Base-by-base conservation (phyloP, 1,140 invertebrate genomes). In the Hypothenemus hampei region DNA sequence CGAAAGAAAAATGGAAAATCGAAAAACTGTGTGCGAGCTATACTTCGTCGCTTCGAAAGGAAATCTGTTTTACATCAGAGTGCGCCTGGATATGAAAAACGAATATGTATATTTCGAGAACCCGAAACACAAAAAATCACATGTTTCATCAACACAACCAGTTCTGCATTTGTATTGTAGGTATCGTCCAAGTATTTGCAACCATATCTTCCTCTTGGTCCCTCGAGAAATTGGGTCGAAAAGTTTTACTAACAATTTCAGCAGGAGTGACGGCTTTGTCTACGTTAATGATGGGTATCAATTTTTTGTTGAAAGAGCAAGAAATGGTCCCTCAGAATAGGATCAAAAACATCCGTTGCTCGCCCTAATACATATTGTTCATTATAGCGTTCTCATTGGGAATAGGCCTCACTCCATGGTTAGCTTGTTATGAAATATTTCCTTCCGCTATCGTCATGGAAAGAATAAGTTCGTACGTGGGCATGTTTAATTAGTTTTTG, bases 341-440 rank as follows among this genome's bases (percentile, higher is more conserved):
- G n/a, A 15, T 67, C 22, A 36, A 37, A 11, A 41, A 24, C 18
- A 50, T 69, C n/a, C 60, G 62, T 4, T 89, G 84, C 73, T 65
- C 93, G 6, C 87, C 91, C 71, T 94, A 0, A 58, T 78, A 4
- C 1, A 81, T 85, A 20, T 61, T 86, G 6, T 96, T 89, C 66
- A 87, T 90, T 45, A 66, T 87, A 26, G 78, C 85, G 3, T 91
- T 89, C 71, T 86, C 85, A 0, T 67, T 91, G 1, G 89, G 89
- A 7, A 86, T 85, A 59, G 89, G 89, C 0, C 87, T 87, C 0
- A 81, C 91, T 35, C 86, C 88, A 0, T 91, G 89, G 79, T 73
- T 90, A 61, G 78, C 91, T 59, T 79, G 87, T 51, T 80, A 83
- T 1, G 87, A 91, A 71, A 66, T 89, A 59, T 87, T 88, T 73